A percentile compares a stretch with the other conserved stretches of the same genome.
phyloP scores from a whole-genome alignment of 1,140 invertebrate species.

The Drosophila orena region DNA sequence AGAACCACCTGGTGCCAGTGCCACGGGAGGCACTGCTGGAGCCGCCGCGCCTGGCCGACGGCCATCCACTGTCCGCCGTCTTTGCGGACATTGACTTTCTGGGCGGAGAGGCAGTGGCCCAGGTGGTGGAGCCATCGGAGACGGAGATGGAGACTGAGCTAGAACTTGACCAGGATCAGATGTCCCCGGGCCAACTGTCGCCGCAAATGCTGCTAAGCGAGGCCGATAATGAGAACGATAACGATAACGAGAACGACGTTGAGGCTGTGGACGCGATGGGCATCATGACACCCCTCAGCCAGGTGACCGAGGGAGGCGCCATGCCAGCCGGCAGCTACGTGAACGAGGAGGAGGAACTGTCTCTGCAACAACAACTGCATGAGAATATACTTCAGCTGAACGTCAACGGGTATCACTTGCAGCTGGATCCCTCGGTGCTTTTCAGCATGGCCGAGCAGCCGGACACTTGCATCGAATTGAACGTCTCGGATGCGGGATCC shows the following conservation, averaged over 20 bases:
- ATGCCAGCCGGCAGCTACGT: neutral
- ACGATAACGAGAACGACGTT: neutral
- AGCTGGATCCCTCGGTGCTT: constrained; percentile 61
- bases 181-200: neutral
- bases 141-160: neutral
- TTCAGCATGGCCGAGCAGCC: constrained; percentile 66
- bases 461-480: constrained; percentile 50
- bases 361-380: constrained; percentile 43
- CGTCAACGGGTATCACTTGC: constrained; percentile 57
- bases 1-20: constrained; percentile 86
- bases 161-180: neutral
- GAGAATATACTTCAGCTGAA: constrained; percentile 51
- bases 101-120: constrained; percentile 43
- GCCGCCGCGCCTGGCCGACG: constrained; percentile 72
- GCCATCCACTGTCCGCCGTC: constrained; percentile 56
- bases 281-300: constrained; percentile 56
- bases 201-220: constrained; percentile 16
- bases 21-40: constrained; percentile 66
- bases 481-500: constrained; percentile 39
- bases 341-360: constrained; percentile 21
- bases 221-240: neutral
- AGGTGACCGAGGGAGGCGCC: constrained; percentile 34
- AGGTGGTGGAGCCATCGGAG: constrained; percentile 39
- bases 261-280: constrained; percentile 40
- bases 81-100: constrained; percentile 58